Evolutionary conservation across 2,113 vertebrate genomes (phyloP), one percentile per base, ranked within the genome.

Genomic region (Campylomormyrus numenius): DNA sequence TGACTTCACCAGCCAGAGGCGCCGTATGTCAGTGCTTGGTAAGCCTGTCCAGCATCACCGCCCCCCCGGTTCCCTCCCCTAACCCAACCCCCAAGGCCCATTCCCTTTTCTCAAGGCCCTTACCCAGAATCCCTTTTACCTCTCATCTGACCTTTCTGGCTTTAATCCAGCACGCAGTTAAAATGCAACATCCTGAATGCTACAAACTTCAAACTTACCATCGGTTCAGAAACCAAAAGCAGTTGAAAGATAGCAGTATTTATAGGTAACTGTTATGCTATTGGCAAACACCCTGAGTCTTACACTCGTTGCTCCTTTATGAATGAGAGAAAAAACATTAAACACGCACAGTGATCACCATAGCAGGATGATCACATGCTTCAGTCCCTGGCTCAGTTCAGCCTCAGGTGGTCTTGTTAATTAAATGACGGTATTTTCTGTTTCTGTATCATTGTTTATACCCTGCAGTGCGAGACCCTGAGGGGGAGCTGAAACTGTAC

Each of bases 21-120:
- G 98, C 90, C 93, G 98, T 90, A 99, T 99, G 98, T 99, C 98
- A 0, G 94, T 99, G 1, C 93, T 99, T 84, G 97, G 98, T 99
- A 90, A 97, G 97, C 31, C 49, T 7, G 27, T 39, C 13, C 48
- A 31, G 46, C 49, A 4, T 49, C 19, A 50, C 84, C 45, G 0
- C 24, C 45, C 5, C 13, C 52, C 50, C 3, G 2, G 39, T 42
- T 42, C 39, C 39, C 39, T 7, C 10, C 48, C 48, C 9, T 2
- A 1, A 10, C 48, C 46, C 1, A 19, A 21, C 85, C 85, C 10
- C n/a, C 62, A 70, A 70, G 62, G 27, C 62, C 27, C 62, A 10
- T 70, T 70, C 3, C n/a, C 10, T 70, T n/a, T 70, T 31, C 3
- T 15, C n/a, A 31, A n/a, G n/a, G 27, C 27, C 27, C 13, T 19